A percentile compares a stretch with the other conserved stretches of the same genome.
Conservation (phyloP, 2,888 invertebrate genomes). For the Leptothorax acervorum region DNA sequence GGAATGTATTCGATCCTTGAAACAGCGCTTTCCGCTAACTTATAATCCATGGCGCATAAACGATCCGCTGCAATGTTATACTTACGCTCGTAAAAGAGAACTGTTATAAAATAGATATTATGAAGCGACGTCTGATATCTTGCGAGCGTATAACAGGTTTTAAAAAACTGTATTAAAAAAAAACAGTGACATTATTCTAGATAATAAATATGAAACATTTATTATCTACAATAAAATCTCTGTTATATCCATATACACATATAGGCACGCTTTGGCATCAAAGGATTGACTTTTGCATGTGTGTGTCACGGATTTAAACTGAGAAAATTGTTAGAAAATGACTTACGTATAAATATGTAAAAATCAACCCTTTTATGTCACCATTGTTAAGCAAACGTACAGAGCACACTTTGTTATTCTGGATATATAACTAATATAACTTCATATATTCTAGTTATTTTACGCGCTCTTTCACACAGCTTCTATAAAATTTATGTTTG, state of each 20-base stretch:
- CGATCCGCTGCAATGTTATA: conserved; percentile 29
- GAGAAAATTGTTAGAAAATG: neutral
- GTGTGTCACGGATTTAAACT: neutral
- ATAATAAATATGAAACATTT: neutral
- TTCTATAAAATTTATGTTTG: conserved; percentile 40
- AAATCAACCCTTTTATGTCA: neutral
- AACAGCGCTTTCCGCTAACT: conserved; percentile 45
- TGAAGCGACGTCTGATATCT: neutral
- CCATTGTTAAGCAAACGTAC: neutral
- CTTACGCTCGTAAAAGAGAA: conserved; percentile 1
- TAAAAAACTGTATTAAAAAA: neutral
- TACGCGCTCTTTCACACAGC: neutral
- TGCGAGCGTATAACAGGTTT: neutral
- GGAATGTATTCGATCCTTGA: conserved; percentile 49
- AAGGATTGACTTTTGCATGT: neutral
- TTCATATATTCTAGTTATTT: neutral
- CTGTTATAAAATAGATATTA: conserved; percentile 30
- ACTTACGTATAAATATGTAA: neutral
- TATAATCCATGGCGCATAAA: conserved; percentile 26
- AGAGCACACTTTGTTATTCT: neutral
- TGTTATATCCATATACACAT: no score
- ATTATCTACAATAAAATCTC: neutral
- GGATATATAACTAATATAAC: neutral
- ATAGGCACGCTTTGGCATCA: neutral
- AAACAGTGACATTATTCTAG: neutral